These are phyloP conservation scores for Lordiphosa mommai DNA, from an alignment of 1,140 invertebrate species.

Conservation along the genomic window DNA sequence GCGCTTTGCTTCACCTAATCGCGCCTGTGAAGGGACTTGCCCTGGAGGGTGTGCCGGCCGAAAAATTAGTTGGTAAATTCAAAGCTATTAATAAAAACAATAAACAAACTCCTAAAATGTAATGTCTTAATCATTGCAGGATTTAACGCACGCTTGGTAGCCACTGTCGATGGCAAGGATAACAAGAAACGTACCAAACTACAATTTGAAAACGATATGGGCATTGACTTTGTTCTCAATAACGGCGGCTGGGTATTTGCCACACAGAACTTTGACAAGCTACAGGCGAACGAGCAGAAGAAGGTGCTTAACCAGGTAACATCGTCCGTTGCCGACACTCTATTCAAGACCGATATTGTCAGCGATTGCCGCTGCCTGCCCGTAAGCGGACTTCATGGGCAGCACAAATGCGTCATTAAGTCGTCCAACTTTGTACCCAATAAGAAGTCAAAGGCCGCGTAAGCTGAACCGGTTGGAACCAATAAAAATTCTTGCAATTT, in stretches of 20 bases:
- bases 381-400: conserved; percentile 51
- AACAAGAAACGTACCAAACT: conserved; percentile 82
- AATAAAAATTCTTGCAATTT: background rate
- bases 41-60: conserved; percentile 53
- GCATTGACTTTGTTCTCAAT: conserved; percentile 79
- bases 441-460: conserved; percentile 57
- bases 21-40: conserved; percentile 64
- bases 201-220: conserved; percentile 81
- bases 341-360: conserved; percentile 68
- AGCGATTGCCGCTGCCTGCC: conserved; percentile 63
- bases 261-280: conserved; percentile 65
- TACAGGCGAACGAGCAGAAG: conserved; percentile 59
- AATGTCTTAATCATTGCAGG: conserved; percentile 32
- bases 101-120: conserved; percentile 53
- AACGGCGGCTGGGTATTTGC: conserved; percentile 73
- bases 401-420: conserved; percentile 65
- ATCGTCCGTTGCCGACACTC: conserved; percentile 64
- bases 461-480: conserved; percentile 4
- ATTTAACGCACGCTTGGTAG: conserved; percentile 80
- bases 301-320: conserved; percentile 54
- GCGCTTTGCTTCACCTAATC: conserved; percentile 62
- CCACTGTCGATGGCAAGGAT: conserved; percentile 82
- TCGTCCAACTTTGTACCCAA: conserved; percentile 62
- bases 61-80: conserved; percentile 67
- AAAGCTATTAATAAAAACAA: background rate